These are phyloP conservation scores for Macrotis lagotis DNA, from an alignment of 2,113 vertebrate species.

Conservation along the genomic window DNA sequence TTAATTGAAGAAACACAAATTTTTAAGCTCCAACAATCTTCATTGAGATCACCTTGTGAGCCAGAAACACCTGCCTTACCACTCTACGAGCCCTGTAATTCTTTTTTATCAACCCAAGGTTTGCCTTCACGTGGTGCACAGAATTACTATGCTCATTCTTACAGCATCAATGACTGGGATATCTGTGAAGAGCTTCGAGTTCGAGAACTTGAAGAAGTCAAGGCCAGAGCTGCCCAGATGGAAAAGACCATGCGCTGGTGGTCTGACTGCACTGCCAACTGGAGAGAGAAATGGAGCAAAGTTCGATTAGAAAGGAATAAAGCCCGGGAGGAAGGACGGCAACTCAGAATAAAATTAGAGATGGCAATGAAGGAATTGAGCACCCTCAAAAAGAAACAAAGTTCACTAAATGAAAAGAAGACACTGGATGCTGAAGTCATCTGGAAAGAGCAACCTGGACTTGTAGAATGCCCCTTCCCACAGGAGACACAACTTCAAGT, in stretches of 20 bases:
- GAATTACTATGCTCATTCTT: fast-evolving
- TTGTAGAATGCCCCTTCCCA: neutral
- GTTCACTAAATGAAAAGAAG: conserved; percentile 47
- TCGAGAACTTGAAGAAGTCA: conserved; percentile 82
- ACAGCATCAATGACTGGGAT: conserved; percentile 73
- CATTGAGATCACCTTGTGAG: neutral
- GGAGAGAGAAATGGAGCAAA: conserved; percentile 86
- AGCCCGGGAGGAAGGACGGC: conserved; percentile 81
- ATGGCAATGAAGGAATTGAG: conserved; percentile 77
- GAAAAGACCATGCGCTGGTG: conserved; percentile 88
- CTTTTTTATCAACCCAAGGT: neutral
- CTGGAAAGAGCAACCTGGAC: conserved; percentile 38
- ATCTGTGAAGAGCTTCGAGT: conserved; percentile 76
- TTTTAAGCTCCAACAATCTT: conserved; percentile 54
- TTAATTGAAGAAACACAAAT: conserved; percentile 66
- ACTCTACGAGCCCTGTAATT: neutral
- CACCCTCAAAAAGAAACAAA: conserved; percentile 76
- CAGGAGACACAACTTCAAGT: neutral
- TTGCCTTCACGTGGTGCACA: neutral
- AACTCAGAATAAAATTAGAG: conserved; percentile 79
- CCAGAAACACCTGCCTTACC: neutral
- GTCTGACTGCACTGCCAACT: conserved; percentile 85
- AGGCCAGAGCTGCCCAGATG: conserved; percentile 85
- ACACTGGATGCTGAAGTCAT: neutral
- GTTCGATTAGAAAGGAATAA: conserved; percentile 84